Evolutionary conservation across 2,113 vertebrate species (phyloP), one percentile per base, ranked within the genome.

Genomic region (Heterotis niloticus): DNA sequence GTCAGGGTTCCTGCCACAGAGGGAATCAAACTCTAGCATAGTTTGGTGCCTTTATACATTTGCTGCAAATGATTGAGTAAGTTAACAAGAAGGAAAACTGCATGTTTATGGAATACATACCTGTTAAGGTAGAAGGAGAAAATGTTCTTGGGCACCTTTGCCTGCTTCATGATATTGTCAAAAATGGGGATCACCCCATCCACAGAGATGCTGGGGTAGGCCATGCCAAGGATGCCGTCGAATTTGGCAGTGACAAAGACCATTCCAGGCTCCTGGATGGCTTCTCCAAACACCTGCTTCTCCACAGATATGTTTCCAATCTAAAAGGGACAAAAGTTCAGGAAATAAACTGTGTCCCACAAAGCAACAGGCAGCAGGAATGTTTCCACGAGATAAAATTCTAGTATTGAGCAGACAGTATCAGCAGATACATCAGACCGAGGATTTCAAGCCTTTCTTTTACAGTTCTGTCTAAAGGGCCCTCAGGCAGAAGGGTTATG

Each of bases 101-200:
- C 71, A 13, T 23, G 20, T 34, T 23, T 68, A 16, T 20, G 52
- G 16, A 68, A 7, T 11, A 0, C 66, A 70, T 59, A 97, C 98
- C 96, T 96, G 93, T 98, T 99, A n/a, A 99, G 91, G 89, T 96
- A 99, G 91, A 99, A 99, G 79, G 98, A 96, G 88, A 99, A 99
- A 0, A 96, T 0, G 2, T 98, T 97, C 81, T 93, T 85, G 0
- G 95, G 90, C 5, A 99, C 83, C 87, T 96, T 91, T 87, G 91
- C 91, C 88, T 98, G 96, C 4, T 56, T 0, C 91, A 99, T 99
- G 81, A 97, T 82, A 78, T 95, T 98, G 83, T 99, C 98, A 0
- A 99, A 99, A 76, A 98, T 92, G 0, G 97, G 96, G 0, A 69
- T 9, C 64, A 91, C 95, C 0, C 88, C 84, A 5, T 97, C 88